These are phyloP conservation scores for Acanthoscelides obtectus DNA, from an alignment of 2,888 invertebrate genomes.

Conservation along the genomic window DNA sequence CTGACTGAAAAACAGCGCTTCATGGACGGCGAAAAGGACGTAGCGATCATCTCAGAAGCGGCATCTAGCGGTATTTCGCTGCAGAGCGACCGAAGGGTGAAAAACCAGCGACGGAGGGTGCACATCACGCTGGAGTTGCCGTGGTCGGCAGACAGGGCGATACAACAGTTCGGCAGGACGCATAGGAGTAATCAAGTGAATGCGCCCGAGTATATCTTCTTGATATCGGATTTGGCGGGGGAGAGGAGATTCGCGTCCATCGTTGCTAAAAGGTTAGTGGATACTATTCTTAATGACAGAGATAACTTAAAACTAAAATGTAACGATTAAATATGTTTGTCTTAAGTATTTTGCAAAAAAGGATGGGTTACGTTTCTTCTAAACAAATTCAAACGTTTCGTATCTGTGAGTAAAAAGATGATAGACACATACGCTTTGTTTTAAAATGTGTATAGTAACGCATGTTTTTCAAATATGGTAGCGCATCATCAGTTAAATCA, in stretches of 20 bases:
- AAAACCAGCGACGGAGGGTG: slow-evolving; percentile 90
- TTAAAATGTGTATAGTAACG: no score
- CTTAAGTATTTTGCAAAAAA: no score
- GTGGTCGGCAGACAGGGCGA: slow-evolving; percentile 98
- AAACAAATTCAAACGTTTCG: no score
- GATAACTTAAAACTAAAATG: no score
- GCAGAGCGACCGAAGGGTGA: slow-evolving; percentile 90
- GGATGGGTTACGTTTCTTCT: no score
- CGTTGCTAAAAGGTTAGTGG: slow-evolving; percentile 30
- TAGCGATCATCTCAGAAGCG: slow-evolving; percentile 98
- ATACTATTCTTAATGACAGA: no score
- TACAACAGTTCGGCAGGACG: slow-evolving; percentile 90
- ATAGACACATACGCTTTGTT: no score
- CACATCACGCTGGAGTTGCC: slow-evolving; percentile 98
- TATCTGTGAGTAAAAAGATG: no score
- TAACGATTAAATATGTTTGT: no score
- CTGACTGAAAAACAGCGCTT: slow-evolving; percentile 82
- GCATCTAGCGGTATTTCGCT: slow-evolving; percentile 96
- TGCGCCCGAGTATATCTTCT: slow-evolving; percentile 97
- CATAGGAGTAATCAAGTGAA: slow-evolving; percentile 73
- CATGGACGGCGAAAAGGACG: slow-evolving; percentile 97
- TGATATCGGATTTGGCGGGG: slow-evolving; percentile 97
- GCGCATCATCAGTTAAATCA: no score
- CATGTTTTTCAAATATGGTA: no score
- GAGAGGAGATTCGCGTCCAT: slow-evolving; percentile 65